phyloP scores from a whole-genome alignment of 2,113 vertebrate species.

The Micronisus gabar region DNA sequence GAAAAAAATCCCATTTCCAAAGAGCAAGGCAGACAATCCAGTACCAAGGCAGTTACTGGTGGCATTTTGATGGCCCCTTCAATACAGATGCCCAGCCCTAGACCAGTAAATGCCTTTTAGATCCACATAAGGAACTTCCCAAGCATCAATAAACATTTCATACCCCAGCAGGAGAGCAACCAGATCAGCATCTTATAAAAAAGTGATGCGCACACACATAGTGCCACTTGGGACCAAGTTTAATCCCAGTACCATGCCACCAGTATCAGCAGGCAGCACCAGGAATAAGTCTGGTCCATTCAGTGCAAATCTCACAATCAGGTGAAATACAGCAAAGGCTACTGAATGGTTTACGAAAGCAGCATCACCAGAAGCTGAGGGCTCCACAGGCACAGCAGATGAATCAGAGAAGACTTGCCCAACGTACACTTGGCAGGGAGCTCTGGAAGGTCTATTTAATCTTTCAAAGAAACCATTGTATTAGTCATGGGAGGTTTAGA shows the following conservation, averaged over 20 bases:
- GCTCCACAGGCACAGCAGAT: background rate
- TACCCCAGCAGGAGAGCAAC: background rate
- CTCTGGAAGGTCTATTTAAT: background rate
- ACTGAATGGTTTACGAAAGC: conserved; percentile 31
- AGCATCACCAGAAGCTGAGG: background rate
- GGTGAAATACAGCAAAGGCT: conserved; percentile 33
- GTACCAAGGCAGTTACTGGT: conserved; percentile 27
- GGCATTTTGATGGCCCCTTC: background rate
- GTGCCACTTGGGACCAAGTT: background rate
- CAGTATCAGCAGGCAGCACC: background rate
- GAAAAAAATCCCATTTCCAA: background rate
- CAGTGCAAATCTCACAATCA: background rate
- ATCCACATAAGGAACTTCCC: background rate
- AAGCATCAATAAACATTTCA: background rate
- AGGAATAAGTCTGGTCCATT: conserved; percentile 5
- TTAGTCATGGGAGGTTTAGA: background rate
- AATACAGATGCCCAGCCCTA: background rate
- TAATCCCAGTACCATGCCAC: background rate
- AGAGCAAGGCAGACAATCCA: background rate
- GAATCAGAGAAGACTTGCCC: background rate
- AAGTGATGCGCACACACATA: background rate
- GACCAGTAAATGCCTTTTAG: conserved; percentile 31
- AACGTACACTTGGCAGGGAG: background rate
- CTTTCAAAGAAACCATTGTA: background rate
- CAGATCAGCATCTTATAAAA: background rate